These are phyloP conservation scores for Cromileptes altivelis DNA, from an alignment of 2,113 vertebrate genomes.

Conservation along the genomic window DNA sequence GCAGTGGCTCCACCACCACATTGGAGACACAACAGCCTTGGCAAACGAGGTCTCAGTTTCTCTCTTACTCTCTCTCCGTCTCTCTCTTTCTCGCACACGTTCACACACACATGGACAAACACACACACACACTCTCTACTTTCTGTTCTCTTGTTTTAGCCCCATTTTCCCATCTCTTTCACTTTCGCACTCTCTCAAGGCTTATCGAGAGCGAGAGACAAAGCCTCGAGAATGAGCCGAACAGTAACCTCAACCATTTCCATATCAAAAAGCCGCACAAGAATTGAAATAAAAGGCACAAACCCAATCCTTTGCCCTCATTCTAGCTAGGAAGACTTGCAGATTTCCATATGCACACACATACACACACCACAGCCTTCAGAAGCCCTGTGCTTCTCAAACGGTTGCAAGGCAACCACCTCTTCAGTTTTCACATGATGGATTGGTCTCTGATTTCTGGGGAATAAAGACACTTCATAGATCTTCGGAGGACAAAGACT, in stretches of 20 bases:
- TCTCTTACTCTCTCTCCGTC: slow-evolving; percentile 26
- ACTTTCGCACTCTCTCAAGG: slow-evolving; percentile 51
- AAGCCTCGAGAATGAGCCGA: slow-evolving; percentile 63
- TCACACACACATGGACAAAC: background rate
- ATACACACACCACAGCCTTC: slow-evolving; percentile 31
- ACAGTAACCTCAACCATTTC: slow-evolving; percentile 65
- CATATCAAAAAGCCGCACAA: slow-evolving; percentile 66
- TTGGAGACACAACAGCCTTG: slow-evolving; percentile 83
- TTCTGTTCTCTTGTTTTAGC: slow-evolving; percentile 63
- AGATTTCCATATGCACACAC: slow-evolving; percentile 53
- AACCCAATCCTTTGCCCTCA: slow-evolving; percentile 66
- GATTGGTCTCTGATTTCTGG: slow-evolving; percentile 59
- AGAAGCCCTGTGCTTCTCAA: slow-evolving; percentile 43
- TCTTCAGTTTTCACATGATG: slow-evolving; percentile 58
- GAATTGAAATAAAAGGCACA: slow-evolving; percentile 58
- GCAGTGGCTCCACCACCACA: slow-evolving; percentile 84
- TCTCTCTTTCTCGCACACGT: background rate
- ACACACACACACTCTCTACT: slow-evolving; percentile 15
- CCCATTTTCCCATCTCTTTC: slow-evolving; percentile 52
- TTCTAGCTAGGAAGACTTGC: slow-evolving; percentile 47
- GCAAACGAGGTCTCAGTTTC: slow-evolving; percentile 75
- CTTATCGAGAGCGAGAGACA: slow-evolving; percentile 62
- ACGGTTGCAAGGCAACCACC: slow-evolving; percentile 58
- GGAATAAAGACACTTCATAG: slow-evolving; percentile 62
- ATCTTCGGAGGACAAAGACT: slow-evolving; percentile 48